phyloP scores from a whole-genome alignment of 2,797 vertebrate species.

The Euphonia xanthogaster region DNA sequence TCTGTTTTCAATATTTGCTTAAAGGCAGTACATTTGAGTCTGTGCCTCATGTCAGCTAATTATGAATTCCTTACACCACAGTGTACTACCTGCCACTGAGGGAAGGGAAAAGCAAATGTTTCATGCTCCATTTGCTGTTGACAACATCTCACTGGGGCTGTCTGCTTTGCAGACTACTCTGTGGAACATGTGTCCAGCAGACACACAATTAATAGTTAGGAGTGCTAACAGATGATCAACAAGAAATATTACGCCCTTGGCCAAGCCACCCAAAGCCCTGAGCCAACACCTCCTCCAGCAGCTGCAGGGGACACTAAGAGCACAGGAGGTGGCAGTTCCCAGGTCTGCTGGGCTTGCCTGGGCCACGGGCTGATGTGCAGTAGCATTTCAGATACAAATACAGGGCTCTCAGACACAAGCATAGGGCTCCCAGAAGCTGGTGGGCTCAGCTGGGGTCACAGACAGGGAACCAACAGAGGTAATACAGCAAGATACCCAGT shows the following conservation, averaged over 20 bases:
- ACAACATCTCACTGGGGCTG: not conserved
- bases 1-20: constrained; percentile 43
- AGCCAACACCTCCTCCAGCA: not conserved
- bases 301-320: not conserved
- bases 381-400: not conserved
- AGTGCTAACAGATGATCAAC: not conserved
- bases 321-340: not conserved
- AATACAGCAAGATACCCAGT: not conserved
- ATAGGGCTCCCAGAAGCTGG: not conserved
- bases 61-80: not conserved
- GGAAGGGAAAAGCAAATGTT: not conserved
- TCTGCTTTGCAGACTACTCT: not conserved
- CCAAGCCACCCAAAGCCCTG: not conserved
- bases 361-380: not conserved
- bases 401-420: not conserved
- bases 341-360: accelerated
- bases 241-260: not conserved
- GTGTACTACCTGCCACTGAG: not conserved
- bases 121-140: constrained; percentile 5
- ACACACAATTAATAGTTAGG: not conserved
- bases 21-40: not conserved
- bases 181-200: not conserved
- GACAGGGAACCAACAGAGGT: not conserved
- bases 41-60: not conserved
- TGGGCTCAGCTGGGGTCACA: not conserved